phyloP scores from a whole-genome alignment of 2,888 invertebrate genomes.

The Himalopsyche tibetana region DNA sequence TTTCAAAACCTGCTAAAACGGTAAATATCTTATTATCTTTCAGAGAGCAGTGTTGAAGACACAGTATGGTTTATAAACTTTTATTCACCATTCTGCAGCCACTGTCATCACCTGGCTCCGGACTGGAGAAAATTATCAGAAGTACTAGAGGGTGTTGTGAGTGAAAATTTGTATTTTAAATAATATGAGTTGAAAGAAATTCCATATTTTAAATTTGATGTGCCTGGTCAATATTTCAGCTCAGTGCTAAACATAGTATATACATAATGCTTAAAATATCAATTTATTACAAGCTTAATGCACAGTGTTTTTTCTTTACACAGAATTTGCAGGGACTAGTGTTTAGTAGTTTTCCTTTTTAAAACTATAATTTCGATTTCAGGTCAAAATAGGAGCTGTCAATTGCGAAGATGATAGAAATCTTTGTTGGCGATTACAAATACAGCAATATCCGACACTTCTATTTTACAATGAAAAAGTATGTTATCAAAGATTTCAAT shows the following conservation, averaged over 20 bases:
- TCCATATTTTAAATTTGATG: neutral
- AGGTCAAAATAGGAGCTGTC: constrained; percentile 86
- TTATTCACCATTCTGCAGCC: constrained; percentile 91
- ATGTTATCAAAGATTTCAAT: constrained; percentile 6
- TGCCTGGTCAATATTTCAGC: constrained; percentile 52
- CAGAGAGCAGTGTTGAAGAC: constrained; percentile 77
- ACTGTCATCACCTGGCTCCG: constrained; percentile 89
- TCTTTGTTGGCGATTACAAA: constrained; percentile 85
- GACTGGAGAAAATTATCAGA: constrained; percentile 88
- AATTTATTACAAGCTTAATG: too few relatives aligned
- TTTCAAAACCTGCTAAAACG: neutral
- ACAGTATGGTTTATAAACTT: constrained; percentile 92
- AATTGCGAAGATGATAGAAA: constrained; percentile 92
- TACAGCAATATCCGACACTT: constrained; percentile 86
- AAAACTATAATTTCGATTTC: constrained; percentile 66
- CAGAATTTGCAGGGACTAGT: neutral
- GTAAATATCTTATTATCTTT: constrained; percentile 64
- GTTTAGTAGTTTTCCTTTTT: neutral
- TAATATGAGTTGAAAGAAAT: neutral
- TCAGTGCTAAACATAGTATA: too few relatives aligned
- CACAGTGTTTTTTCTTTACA: too few relatives aligned
- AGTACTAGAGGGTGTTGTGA: constrained; percentile 86
- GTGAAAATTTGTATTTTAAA: constrained; percentile 67
- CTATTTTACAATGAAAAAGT: constrained; percentile 76
- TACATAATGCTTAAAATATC: too few relatives aligned